These are phyloP conservation scores for Monarcha castaneiventris DNA, from an alignment of 2,113 vertebrate genomes.

Conservation along the genomic window DNA sequence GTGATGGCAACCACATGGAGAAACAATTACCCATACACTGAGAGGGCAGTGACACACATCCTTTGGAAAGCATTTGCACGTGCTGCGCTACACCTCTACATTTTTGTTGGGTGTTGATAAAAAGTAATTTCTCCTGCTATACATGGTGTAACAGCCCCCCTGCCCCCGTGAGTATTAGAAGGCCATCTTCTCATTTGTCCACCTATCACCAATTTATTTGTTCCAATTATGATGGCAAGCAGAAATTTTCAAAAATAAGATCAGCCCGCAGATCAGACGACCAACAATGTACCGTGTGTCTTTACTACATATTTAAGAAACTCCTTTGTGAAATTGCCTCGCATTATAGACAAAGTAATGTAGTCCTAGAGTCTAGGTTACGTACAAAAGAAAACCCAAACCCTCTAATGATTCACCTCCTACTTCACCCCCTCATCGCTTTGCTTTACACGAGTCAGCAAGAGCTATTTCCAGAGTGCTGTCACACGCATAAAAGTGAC, in stretches of 20 bases:
- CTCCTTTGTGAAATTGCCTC: background rate
- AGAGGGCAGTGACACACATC: background rate
- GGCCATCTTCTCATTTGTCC: background rate
- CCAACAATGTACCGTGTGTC: fast-evolving
- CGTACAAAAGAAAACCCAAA: background rate
- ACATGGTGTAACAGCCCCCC: background rate
- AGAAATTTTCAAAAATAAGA: background rate
- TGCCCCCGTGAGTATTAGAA: fast-evolving
- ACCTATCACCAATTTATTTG: background rate
- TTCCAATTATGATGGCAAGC: background rate
- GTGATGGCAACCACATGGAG: background rate
- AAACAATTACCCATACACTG: background rate
- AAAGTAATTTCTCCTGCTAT: background rate
- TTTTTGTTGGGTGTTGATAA: background rate
- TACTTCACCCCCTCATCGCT: background rate
- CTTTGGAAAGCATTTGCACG: background rate
- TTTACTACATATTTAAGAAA: background rate
- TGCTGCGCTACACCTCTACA: background rate
- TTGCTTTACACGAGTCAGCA: background rate
- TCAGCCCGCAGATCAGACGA: background rate
- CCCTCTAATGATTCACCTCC: background rate
- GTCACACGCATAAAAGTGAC: background rate
- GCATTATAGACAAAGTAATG: background rate
- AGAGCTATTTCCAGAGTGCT: background rate
- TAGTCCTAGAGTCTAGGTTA: background rate